These are phyloP conservation scores for Drosophila albomicans DNA, from an alignment of 1,140 invertebrate species.

Conservation along the genomic window DNA sequence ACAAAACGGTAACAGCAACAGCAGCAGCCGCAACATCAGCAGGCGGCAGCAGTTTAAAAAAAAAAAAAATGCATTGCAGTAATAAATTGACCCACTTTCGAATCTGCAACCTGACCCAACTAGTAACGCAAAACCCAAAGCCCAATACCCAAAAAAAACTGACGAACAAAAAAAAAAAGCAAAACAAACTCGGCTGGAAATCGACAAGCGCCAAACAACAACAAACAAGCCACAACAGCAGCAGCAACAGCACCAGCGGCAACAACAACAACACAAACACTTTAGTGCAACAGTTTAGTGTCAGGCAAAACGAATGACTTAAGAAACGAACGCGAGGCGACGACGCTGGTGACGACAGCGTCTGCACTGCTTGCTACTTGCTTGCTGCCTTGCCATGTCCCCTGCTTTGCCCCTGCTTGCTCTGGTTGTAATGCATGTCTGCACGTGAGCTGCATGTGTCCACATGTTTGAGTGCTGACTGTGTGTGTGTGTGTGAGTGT, in stretches of 20 bases:
- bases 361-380: slow-evolving; percentile 29
- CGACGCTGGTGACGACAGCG: slow-evolving; percentile 59
- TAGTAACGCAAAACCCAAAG: slow-evolving; percentile 69
- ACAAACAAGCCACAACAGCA: slow-evolving; percentile 50
- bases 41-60: slow-evolving; percentile 23
- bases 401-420: background rate
- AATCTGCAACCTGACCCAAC: slow-evolving; percentile 84
- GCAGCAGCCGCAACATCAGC: slow-evolving; percentile 22
- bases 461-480: background rate
- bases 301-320: slow-evolving; percentile 80
- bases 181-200: slow-evolving; percentile 76
- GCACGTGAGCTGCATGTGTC: slow-evolving; percentile 65
- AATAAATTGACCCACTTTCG: slow-evolving; percentile 83
- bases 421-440: slow-evolving; percentile 14
- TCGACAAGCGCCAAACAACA: slow-evolving; percentile 73
- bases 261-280: slow-evolving; percentile 68
- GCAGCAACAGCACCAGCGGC: slow-evolving; percentile 31
- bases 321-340: slow-evolving; percentile 74
- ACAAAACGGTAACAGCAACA: slow-evolving; percentile 42
- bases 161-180: slow-evolving; percentile 20
- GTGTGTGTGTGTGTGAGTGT: slow-evolving; percentile 19
- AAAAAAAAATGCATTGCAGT: slow-evolving; percentile 72
- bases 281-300: slow-evolving; percentile 82
- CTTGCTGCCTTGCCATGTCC: background rate
- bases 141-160: slow-evolving; percentile 35